Conservation (phyloP, 2,797 vertebrate genomes). For the Acestrorhynchus altus region DNA sequence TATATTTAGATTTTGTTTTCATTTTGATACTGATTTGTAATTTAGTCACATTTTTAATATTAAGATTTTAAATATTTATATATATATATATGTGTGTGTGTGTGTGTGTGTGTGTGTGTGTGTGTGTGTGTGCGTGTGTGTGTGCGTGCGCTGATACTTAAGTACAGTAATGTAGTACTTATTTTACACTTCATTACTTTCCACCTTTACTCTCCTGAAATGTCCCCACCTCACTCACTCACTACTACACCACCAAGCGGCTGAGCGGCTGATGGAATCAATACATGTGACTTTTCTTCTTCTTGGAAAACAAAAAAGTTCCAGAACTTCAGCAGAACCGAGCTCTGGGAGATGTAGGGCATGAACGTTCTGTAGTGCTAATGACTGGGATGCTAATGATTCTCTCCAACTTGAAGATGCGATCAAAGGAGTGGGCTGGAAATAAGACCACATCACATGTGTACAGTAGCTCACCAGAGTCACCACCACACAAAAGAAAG, state of each 20-base stretch:
- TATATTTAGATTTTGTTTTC: no score
- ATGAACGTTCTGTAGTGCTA: slow-evolving; percentile 19
- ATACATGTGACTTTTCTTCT: slow-evolving; percentile 4
- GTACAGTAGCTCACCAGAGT: slow-evolving; percentile 22
- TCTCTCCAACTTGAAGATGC: slow-evolving; percentile 24
- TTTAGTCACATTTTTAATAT: no score
- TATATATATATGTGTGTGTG: no score
- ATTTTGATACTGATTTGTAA: no score
- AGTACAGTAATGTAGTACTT: no score
- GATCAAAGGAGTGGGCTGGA: slow-evolving; percentile 38
- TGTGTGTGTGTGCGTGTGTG: no score
- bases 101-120: no score
- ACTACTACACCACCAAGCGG: background rate
- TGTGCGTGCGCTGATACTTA: no score
- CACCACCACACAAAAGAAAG: slow-evolving; percentile 13
- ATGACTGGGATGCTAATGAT: slow-evolving; percentile 45
- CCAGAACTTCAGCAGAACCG: background rate
- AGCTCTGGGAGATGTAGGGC: slow-evolving; percentile 17
- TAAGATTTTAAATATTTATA: no score
- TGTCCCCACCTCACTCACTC: slow-evolving; percentile 17
- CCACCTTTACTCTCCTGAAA: background rate
- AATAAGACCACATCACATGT: slow-evolving; percentile 18
- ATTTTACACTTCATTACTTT: no score
- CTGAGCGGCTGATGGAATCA: background rate
- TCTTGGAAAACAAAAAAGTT: background rate